Conservation (phyloP, 2,888 invertebrate genomes). For the Mesoligia furuncula region DNA sequence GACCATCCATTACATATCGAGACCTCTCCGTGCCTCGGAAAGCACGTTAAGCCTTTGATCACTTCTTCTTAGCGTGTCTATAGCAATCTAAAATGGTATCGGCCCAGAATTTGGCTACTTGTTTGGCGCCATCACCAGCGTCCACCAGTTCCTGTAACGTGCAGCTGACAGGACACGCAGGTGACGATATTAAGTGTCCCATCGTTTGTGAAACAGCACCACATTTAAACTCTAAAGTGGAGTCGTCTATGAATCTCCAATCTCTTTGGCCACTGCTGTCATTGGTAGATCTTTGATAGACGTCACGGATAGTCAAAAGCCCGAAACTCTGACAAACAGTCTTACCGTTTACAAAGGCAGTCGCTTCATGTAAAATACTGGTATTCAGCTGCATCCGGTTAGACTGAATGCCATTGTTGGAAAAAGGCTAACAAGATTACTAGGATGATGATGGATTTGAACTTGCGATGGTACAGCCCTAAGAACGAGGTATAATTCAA, state of each 20-base stretch:
- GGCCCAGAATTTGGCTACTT: no score
- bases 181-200: no score
- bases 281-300: background rate
- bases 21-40: background rate
- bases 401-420: background rate
- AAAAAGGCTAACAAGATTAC: background rate
- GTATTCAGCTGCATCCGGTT: background rate
- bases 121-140: no score
- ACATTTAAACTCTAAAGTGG: no score
- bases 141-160: no score
- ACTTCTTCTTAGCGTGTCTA: no score
- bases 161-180: no score
- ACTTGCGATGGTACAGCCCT: slow-evolving; percentile 46
- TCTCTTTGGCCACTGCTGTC: background rate
- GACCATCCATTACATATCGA: background rate
- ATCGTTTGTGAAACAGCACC: no score
- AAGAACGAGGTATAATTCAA: slow-evolving; percentile 65
- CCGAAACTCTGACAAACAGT: background rate
- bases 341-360: no score
- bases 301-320: background rate
- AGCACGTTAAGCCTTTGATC: no score
- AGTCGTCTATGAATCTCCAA: no score
- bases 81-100: no score
- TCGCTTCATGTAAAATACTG: background rate
- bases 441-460: background rate